Conservation (phyloP, 2,888 invertebrate species). For the Philereme transversata region DNA sequence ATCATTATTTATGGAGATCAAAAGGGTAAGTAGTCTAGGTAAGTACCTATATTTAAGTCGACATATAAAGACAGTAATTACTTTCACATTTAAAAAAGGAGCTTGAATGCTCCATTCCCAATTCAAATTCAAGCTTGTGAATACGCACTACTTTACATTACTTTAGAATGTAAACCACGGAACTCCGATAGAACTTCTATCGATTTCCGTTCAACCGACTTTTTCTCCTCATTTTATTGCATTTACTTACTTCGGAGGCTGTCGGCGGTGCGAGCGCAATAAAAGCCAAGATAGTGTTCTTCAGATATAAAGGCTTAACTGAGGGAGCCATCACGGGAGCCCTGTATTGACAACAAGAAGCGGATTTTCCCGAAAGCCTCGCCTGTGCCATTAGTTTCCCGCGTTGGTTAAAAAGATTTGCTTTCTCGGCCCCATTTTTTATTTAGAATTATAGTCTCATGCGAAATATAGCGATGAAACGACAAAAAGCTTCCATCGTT, state of each 20-base stretch:
- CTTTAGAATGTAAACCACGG: slow-evolving; percentile 32
- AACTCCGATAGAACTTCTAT: slow-evolving; percentile 44
- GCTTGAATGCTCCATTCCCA: too few relatives aligned
- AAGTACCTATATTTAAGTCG: too few relatives aligned
- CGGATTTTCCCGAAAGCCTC: slow-evolving; percentile 81
- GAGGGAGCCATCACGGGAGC: slow-evolving; percentile 79
- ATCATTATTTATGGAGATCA: too few relatives aligned
- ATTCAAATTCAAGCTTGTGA: too few relatives aligned
- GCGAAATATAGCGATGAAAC: slow-evolving; percentile 68
- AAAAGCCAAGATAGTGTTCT: slow-evolving; percentile 79
- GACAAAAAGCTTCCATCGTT: slow-evolving; percentile 46
- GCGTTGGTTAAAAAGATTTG: slow-evolving; percentile 83
- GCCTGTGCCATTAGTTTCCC: slow-evolving; percentile 83
- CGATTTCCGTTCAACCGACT: slow-evolving; percentile 50
- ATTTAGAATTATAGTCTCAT: slow-evolving; percentile 73
- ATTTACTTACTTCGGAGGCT: slow-evolving; percentile 61
- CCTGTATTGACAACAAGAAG: slow-evolving; percentile 83
- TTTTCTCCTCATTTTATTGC: slow-evolving; percentile 58
- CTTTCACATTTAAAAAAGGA: too few relatives aligned
- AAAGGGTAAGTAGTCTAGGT: too few relatives aligned
- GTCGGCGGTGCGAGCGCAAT: slow-evolving; percentile 65
- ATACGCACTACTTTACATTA: slow-evolving; percentile 8
- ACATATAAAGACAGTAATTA: too few relatives aligned
- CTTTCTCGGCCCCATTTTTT: slow-evolving; percentile 73
- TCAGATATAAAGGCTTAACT: slow-evolving; percentile 81